These are phyloP conservation scores for Oreonectes daqikongensis DNA, from an alignment of 2,797 vertebrate species.

Conservation along the genomic window DNA sequence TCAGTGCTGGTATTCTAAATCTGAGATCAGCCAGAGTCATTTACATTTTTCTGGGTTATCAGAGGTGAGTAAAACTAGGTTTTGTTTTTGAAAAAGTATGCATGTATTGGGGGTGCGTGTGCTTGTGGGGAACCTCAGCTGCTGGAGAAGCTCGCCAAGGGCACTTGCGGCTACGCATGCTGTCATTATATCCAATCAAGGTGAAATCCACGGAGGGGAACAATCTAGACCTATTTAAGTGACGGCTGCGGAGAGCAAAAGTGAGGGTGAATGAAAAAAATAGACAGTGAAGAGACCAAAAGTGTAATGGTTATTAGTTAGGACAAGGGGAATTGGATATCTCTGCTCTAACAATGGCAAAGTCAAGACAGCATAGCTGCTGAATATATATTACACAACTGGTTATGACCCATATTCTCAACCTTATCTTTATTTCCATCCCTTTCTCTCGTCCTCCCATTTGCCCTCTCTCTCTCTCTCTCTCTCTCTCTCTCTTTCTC, in stretches of 20 bases:
- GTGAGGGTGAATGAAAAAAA: slow-evolving; percentile 10
- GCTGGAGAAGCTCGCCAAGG: slow-evolving; percentile 46
- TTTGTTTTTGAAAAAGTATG: slow-evolving; percentile 27
- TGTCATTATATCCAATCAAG: slow-evolving; percentile 57
- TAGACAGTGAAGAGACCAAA: slow-evolving; percentile 6
- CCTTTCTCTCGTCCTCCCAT: background rate
- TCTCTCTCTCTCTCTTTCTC: background rate
- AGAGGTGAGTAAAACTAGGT: slow-evolving; percentile 27
- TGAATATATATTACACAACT: slow-evolving; percentile 13
- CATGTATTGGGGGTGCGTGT: background rate
- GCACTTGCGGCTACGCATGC: slow-evolving; percentile 40
- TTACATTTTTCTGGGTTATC: slow-evolving; percentile 24
- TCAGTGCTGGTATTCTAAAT: slow-evolving; percentile 2
- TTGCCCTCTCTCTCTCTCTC: background rate
- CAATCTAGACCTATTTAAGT: slow-evolving; percentile 52
- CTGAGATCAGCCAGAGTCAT: slow-evolving; percentile 22
- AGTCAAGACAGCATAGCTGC: slow-evolving; percentile 18
- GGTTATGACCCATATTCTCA: slow-evolving; percentile 20
- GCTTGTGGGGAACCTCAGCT: slow-evolving; percentile 29
- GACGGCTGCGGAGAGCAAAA: slow-evolving; percentile 13
- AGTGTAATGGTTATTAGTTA: slow-evolving; percentile 36
- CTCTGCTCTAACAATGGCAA: slow-evolving; percentile 20
- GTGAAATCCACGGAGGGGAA: slow-evolving; percentile 51
- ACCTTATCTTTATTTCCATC: slow-evolving; percentile 1
- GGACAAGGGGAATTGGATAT: slow-evolving; percentile 18